Evolutionary conservation across 2,797 vertebrate species (phyloP).

Genomic region (Columba guinea): DNA sequence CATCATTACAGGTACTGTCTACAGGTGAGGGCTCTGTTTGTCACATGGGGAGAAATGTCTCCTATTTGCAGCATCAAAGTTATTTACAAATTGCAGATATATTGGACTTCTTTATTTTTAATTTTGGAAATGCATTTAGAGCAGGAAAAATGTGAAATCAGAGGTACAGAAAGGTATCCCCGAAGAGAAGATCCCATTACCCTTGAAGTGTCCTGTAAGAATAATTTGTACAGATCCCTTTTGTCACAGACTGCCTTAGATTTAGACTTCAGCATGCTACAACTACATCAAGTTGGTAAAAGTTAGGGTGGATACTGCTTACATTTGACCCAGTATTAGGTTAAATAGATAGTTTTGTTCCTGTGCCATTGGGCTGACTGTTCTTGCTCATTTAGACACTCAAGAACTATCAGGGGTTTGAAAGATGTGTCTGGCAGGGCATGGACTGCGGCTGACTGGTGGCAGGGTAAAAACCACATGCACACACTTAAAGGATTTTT

Average conservation of each 20-base stretch:
- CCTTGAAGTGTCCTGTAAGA: neutral
- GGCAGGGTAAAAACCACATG: neutral
- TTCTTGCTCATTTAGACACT: neutral
- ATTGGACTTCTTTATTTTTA: neutral
- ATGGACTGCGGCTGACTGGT: neutral
- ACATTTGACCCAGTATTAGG: neutral
- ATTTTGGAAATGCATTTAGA: neutral
- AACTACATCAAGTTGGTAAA: neutral
- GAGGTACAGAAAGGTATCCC: neutral
- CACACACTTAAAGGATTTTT: neutral
- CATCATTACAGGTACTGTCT: neutral
- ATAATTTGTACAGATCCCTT: neutral
- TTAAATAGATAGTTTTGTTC: neutral
- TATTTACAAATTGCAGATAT: neutral
- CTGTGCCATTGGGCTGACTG: neutral
- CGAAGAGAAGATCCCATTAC: neutral
- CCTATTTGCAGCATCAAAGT: neutral
- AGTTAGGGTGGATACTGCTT: neutral
- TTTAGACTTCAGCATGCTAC: neutral
- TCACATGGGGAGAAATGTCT: neutral
- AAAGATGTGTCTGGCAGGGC: neutral
- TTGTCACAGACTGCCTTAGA: neutral
- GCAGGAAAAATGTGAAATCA: neutral
- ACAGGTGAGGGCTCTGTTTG: neutral
- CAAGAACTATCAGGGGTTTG: neutral